Conservation (phyloP, 2,797 vertebrate species). For the Lophotriccus pileatus region DNA sequence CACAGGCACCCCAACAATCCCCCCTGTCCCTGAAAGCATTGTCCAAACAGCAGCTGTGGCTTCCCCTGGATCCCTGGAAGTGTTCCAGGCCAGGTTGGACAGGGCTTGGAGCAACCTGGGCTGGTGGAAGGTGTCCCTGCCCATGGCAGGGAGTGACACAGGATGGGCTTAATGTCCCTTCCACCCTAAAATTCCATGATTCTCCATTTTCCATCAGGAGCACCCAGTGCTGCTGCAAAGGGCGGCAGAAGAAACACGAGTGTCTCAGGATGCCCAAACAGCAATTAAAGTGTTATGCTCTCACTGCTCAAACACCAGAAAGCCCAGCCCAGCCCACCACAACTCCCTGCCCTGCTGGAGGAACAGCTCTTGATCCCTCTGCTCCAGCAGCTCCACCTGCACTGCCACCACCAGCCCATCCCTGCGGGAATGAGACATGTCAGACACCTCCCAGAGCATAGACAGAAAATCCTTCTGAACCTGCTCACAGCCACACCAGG, state of each 20-base stretch:
- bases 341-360: background rate
- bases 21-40: rapidly evolving
- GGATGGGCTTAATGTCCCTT: background rate
- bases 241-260: background rate
- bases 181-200: background rate
- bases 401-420: background rate
- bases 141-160: rapidly evolving
- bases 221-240: background rate
- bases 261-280: background rate
- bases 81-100: background rate
- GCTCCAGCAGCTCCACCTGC: background rate
- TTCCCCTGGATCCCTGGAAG: background rate
- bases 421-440: background rate
- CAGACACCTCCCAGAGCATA: background rate
- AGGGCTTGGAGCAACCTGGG: background rate
- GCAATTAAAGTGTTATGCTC: background rate
- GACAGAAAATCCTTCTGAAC: background rate
- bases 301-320: background rate
- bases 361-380: rapidly evolving
- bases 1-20: background rate
- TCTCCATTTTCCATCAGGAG: background rate
- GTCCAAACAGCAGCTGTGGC: background rate
- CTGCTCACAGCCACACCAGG: background rate
- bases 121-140: background rate
- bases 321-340: background rate